Conservation (phyloP, 2,888 invertebrate genomes). For the Gari tellinella region DNA sequence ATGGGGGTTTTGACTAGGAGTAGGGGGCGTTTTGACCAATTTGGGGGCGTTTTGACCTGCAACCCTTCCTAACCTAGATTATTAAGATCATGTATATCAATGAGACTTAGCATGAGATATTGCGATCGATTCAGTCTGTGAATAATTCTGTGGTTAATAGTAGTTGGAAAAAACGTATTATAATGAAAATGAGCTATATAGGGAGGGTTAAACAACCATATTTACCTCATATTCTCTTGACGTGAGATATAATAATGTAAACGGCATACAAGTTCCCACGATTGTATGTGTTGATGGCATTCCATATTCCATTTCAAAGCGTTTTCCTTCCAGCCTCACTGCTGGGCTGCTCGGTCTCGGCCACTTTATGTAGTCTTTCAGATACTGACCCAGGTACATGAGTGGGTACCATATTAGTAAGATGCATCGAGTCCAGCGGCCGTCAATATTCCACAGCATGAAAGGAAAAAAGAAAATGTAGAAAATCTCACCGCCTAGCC, state of each 20-base stretch:
- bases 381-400: conserved; percentile 88
- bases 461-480: conserved; percentile 96
- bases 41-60: too few species aligned
- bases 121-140: too few species aligned
- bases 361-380: conserved; percentile 92
- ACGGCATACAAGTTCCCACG: conserved; percentile 95
- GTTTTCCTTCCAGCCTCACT: conserved; percentile 92
- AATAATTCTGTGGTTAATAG: too few species aligned
- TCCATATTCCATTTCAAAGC: conserved; percentile 96
- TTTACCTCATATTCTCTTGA: conserved; percentile 73
- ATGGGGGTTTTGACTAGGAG: too few species aligned
- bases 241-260: conserved; percentile 90
- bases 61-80: too few species aligned
- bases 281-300: conserved; percentile 98
- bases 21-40: too few species aligned
- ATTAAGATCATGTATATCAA: too few species aligned
- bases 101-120: too few species aligned
- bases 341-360: conserved; percentile 93
- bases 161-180: too few species aligned
- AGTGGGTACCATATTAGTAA: conserved; percentile 81
- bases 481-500: conserved; percentile 95
- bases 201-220: too few species aligned
- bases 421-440: conserved; percentile 92
- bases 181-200: too few species aligned
- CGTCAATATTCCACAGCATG: conserved; percentile 97